phyloP scores from a whole-genome alignment of 2,888 invertebrate species.

The Ischnura elegans region DNA sequence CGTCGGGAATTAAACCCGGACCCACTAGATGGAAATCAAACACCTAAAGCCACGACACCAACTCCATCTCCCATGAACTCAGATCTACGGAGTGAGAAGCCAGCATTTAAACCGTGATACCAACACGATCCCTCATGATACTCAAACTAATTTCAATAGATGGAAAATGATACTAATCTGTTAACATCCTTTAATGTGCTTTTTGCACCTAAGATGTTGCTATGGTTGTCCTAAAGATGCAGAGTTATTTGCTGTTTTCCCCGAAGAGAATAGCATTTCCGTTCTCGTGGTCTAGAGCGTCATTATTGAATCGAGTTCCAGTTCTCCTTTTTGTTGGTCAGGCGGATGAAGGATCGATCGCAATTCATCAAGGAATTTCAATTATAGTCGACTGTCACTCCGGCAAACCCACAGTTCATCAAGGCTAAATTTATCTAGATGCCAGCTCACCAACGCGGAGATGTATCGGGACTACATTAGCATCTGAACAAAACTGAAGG shows the following conservation, averaged over 20 bases:
- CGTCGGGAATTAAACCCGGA: too few relatives aligned
- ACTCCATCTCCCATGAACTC: too few relatives aligned
- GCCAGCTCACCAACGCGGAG: background rate
- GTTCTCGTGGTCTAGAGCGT: background rate
- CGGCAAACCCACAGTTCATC: background rate
- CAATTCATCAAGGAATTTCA: constrained; percentile 31
- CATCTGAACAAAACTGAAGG: constrained; percentile 8
- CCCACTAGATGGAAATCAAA: too few relatives aligned
- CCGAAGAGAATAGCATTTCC: background rate
- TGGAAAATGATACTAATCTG: too few relatives aligned
- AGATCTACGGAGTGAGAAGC: too few relatives aligned
- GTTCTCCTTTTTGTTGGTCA: background rate
- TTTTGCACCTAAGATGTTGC: too few relatives aligned
- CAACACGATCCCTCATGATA: too few relatives aligned
- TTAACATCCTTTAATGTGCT: too few relatives aligned
- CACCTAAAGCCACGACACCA: too few relatives aligned
- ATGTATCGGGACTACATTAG: constrained; percentile 16
- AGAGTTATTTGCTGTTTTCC: background rate
- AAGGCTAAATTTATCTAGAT: constrained; percentile 35
- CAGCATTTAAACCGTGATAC: too few relatives aligned
- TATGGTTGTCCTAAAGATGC: too few relatives aligned
- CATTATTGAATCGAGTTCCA: background rate
- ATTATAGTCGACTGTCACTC: constrained; percentile 21
- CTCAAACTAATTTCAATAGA: too few relatives aligned
- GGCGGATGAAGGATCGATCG: background rate